Evolutionary conservation across 2,113 vertebrate genomes (phyloP), one percentile per base, ranked within the genome.

Genomic region (Poecile atricapillus): DNA sequence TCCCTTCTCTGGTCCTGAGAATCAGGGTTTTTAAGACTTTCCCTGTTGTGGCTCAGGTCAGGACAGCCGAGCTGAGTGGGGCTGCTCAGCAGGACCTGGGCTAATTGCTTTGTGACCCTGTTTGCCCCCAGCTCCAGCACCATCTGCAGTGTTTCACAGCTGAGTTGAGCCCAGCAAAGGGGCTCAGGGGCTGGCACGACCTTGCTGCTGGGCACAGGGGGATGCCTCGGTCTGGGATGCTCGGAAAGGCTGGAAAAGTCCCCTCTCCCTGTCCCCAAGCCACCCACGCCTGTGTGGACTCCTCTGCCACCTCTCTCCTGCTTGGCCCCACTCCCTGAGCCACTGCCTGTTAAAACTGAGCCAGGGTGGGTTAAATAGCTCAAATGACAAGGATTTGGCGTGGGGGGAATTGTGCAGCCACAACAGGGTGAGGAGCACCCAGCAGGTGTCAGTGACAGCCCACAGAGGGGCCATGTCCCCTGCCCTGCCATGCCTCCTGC

Each of bases 31-130:
- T 78, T 31, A 28, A 39, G 77, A 13, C 10, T 2, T 69, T 81
- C 70, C 31, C 53, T 62, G 76, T 53, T 9, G 15, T 2, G 2
- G 62, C 46, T 88, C 27, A 5, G 76, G 39, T 47, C 89, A 83
- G 70, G 60, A 17, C 0, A 1, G 82, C 46, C 0, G 0, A 52
- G 63, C 30, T 2, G 6, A 58, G 35, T 2, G 0, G 78, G 56
- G 58, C 89, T 87, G 82, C 82, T 44, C n/a, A 4, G 35, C 76
- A 39, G 86, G 58, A 47, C 82, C 27, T 13, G 80, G 63, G 60
- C 83, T 89, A 13, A 75, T 84, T 91, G 65, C 63, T 93, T 5
- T 43, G 74, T 91, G 84, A 79, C 78, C 81, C 82, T 0, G 1
- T 11, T 59, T 44, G 73, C 39, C 68, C 70, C 21, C 22, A 0